Conservation (phyloP, 1,140 invertebrate species). For the Scaptodrosophila lebanonensis region DNA sequence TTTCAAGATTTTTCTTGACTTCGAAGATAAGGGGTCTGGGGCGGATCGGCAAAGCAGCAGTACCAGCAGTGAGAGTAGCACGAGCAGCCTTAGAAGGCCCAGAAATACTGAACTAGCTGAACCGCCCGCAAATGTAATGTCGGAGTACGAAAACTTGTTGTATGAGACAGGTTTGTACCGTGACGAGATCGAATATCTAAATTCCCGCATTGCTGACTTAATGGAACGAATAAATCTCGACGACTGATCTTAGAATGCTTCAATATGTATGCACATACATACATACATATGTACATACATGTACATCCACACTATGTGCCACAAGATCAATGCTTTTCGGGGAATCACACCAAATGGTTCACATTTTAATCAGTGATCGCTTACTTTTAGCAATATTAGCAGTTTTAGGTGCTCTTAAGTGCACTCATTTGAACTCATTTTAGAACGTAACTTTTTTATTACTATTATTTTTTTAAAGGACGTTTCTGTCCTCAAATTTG, state of each 20-base stretch:
- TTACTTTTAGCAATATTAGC: too few species aligned
- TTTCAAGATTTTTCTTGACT: constrained; percentile 46
- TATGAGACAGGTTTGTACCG: constrained; percentile 43
- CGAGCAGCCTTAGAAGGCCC: neutral
- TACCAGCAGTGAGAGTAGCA: constrained; percentile 4
- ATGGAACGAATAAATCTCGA: constrained; percentile 7
- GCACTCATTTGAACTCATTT: too few species aligned
- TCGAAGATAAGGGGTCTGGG: constrained; percentile 27
- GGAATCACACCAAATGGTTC: too few species aligned
- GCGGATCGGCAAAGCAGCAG: neutral
- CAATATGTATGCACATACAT: neutral
- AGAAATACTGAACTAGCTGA: neutral
- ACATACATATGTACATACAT: neutral
- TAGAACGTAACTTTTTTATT: too few species aligned
- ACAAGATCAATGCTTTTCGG: too few species aligned
- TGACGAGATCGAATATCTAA: constrained; percentile 44
- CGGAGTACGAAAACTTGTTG: constrained; percentile 39
- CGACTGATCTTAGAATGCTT: constrained; percentile 4
- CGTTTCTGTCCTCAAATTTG: too few species aligned
- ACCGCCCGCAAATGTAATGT: constrained; percentile 14
- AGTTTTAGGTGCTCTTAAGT: too few species aligned
- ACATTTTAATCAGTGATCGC: too few species aligned
- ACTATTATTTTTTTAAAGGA: too few species aligned
- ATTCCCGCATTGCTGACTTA: constrained; percentile 10
- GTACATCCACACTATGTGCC: too few species aligned